Percentiles rank a stretch among this genome's conserved stretches.
Evolutionary conservation across 2,797 vertebrate genomes (phyloP).

Genomic region (Sphenopsis melanotis): DNA sequence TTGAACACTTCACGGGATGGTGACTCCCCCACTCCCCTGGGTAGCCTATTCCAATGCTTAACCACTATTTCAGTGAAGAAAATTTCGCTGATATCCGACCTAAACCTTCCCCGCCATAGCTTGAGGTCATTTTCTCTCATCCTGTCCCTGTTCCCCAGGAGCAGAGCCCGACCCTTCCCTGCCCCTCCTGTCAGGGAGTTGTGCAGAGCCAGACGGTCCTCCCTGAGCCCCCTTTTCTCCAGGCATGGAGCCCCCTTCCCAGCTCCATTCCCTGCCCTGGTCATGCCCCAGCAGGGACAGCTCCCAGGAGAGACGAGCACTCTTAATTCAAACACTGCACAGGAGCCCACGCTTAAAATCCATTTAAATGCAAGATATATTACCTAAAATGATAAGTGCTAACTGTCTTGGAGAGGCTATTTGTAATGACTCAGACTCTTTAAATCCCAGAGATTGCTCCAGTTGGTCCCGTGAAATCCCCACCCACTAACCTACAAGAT

Average conservation of each 20-base stretch:
- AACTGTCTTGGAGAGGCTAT: neutral
- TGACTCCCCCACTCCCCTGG: neutral
- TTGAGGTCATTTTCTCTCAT: neutral
- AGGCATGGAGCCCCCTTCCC: neutral
- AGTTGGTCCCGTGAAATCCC: neutral
- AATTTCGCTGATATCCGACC: neutral
- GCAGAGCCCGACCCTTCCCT: fast-evolving
- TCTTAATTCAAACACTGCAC: neutral
- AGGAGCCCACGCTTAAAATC: neutral
- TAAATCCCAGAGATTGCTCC: neutral
- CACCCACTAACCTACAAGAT: neutral
- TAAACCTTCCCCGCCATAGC: fast-evolving
- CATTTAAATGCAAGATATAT: neutral
- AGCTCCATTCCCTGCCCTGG: neutral
- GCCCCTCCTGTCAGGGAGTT: neutral
- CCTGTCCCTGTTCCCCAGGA: neutral
- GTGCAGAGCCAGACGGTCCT: neutral
- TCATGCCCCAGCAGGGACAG: neutral
- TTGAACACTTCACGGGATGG: neutral
- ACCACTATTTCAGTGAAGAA: neutral
- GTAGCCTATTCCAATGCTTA: neutral
- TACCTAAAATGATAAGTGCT: neutral
- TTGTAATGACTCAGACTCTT: neutral
- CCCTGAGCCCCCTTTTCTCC: neutral
- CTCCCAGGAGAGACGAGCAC: neutral